Percentiles rank a stretch among this genome's conserved stretches.
These are phyloP conservation scores for Stenolophus ochropezus DNA, from an alignment of 2,888 invertebrate genomes.

Conservation along the genomic window DNA sequence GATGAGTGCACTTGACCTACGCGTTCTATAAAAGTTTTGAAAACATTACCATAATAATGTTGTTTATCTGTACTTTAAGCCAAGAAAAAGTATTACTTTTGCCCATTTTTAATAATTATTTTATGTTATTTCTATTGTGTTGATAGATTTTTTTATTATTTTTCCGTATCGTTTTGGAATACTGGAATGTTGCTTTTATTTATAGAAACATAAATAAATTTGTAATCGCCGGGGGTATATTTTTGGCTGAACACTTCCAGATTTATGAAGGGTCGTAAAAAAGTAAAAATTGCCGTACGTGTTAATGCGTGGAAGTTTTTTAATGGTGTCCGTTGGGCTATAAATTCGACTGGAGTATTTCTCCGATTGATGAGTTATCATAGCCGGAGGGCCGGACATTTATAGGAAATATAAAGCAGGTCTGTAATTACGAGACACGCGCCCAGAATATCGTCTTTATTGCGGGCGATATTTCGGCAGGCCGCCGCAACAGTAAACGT, in stretches of 20 bases:
- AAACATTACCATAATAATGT: too few relatives aligned
- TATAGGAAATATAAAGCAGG: constrained; percentile 45
- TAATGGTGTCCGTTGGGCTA: constrained; percentile 6
- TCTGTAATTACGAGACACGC: constrained; percentile 8
- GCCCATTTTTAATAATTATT: too few relatives aligned
- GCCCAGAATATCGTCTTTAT: constrained; percentile 32
- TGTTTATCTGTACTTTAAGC: too few relatives aligned
- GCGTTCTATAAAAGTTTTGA: too few relatives aligned
- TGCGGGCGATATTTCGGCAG: constrained; percentile 42
- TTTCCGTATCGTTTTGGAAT: too few relatives aligned
- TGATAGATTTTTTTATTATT: background rate
- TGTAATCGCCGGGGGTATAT: background rate
- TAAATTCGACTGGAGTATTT: constrained; percentile 5
- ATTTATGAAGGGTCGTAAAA: constrained; percentile 39
- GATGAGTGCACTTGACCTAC: too few relatives aligned
- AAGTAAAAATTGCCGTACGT: constrained; percentile 23
- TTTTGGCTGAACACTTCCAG: background rate
- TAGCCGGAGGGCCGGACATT: constrained; percentile 27
- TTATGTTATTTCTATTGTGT: too few relatives aligned
- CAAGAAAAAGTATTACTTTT: too few relatives aligned
- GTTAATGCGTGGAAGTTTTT: constrained; percentile 20
- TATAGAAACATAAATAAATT: background rate
- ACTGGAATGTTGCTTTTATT: background rate
- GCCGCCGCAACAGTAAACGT: constrained; percentile 52
- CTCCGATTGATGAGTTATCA: constrained; percentile 20